phyloP scores from a whole-genome alignment of 2,888 invertebrate species.

The Kuschelorhynchus macadamiae region DNA sequence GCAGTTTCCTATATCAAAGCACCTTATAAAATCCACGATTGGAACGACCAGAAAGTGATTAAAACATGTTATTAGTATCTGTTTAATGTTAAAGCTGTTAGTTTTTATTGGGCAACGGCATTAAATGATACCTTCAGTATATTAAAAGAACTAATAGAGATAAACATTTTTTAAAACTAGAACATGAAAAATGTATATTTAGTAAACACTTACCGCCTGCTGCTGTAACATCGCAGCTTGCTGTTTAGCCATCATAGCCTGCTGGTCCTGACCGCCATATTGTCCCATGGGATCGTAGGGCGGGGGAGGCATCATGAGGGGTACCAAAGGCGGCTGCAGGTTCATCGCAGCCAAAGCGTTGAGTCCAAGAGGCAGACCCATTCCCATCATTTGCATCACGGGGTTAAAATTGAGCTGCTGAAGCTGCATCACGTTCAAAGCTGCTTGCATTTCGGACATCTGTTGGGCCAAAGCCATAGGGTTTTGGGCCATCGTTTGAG shows the following conservation, averaged over 20 bases:
- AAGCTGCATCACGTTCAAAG: conserved; percentile 84
- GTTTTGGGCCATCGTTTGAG: conserved; percentile 68
- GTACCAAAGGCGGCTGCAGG: conserved; percentile 91
- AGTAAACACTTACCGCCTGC: conserved; percentile 74
- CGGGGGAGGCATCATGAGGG: conserved; percentile 89
- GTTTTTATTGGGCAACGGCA: too few species aligned
- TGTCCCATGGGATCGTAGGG: conserved; percentile 78
- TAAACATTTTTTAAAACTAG: too few species aligned
- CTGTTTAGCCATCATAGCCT: conserved; percentile 77
- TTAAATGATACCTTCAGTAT: too few species aligned
- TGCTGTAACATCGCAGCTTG: conserved; percentile 82
- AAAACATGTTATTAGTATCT: conserved; percentile 12
- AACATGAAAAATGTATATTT: too few species aligned
- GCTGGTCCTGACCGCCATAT: conserved; percentile 67
- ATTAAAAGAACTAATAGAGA: too few species aligned
- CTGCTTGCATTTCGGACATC: conserved; percentile 88
- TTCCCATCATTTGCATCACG: conserved; percentile 90
- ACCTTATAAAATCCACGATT: conserved; percentile 22
- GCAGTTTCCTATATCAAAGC: conserved; percentile 29
- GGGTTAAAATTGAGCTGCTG: conserved; percentile 87
- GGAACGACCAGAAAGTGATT: conserved; percentile 16
- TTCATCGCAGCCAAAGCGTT: conserved; percentile 95
- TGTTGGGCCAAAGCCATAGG: conserved; percentile 78
- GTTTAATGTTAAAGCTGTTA: conserved; percentile 1
- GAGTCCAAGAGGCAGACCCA: conserved; percentile 84